Conservation (phyloP, 2,888 invertebrate genomes). For the Hoplodrina blanda region DNA sequence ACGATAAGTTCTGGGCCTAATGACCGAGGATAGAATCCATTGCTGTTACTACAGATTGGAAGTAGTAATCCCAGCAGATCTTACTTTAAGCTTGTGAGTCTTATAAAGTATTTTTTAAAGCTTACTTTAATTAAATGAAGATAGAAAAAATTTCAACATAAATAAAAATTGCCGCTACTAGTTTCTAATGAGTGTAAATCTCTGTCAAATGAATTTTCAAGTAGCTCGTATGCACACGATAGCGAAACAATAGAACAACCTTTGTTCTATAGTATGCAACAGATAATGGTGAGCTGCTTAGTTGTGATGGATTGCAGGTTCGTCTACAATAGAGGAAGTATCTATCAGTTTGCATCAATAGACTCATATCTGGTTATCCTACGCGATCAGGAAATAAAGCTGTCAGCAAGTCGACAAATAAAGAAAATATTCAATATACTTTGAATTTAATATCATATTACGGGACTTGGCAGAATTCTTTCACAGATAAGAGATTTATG, state of each 20-base stretch:
- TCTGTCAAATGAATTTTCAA: constrained; percentile 26
- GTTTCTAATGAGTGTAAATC: constrained; percentile 22
- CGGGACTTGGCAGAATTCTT: background rate
- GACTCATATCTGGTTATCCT: background rate
- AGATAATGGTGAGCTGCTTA: constrained; percentile 33
- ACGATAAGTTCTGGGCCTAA: constrained; percentile 75
- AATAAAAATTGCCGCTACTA: constrained; percentile 8
- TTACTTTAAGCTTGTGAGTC: constrained; percentile 8
- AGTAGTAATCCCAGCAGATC: constrained; percentile 28
- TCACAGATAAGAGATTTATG: background rate
- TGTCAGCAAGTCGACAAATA: background rate
- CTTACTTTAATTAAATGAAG: background rate
- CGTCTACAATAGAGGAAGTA: constrained; percentile 1
- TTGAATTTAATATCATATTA: background rate
- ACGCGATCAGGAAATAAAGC: constrained; percentile 7
- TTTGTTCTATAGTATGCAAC: constrained; percentile 33
- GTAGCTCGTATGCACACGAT: constrained; percentile 9
- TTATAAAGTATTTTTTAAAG: constrained; percentile 1
- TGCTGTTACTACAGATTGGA: constrained; percentile 60
- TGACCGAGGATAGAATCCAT: constrained; percentile 66
- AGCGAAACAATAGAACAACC: constrained; percentile 16
- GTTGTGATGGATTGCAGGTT: constrained; percentile 50
- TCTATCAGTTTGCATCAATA: constrained; percentile 7
- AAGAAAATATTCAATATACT: background rate
- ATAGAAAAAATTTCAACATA: background rate